phyloP scores from a whole-genome alignment of 2,797 vertebrate species.

The Heliangelus exortis region DNA sequence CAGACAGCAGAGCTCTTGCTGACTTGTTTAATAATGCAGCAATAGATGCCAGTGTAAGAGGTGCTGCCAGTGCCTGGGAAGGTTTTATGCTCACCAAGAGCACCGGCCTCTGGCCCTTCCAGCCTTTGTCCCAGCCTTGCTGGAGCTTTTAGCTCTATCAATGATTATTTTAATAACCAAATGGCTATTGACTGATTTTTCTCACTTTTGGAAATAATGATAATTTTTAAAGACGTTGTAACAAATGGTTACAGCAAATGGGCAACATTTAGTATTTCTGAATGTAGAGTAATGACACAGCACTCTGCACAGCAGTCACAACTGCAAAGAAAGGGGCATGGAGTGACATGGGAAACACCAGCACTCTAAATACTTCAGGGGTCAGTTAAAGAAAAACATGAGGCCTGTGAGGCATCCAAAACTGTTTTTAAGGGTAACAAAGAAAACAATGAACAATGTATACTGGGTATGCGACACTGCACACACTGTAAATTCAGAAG shows the following conservation, averaged over 20 bases:
- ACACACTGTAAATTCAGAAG: neutral
- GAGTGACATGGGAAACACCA: neutral
- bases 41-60: fast-evolving
- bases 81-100: fast-evolving
- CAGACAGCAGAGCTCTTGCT: neutral
- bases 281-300: fast-evolving
- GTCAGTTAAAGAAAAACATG: neutral
- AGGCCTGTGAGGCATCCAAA: neutral
- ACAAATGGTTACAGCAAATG: neutral
- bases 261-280: neutral
- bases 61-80: neutral
- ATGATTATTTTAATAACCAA: neutral
- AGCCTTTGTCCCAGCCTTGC: neutral
- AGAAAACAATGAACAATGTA: neutral
- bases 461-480: fast-evolving
- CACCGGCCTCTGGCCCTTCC: neutral
- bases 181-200: neutral
- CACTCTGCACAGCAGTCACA: fast-evolving
- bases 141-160: neutral
- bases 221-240: neutral
- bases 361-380: fast-evolving
- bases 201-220: neutral
- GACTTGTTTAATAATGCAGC: fast-evolving
- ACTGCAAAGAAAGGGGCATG: neutral
- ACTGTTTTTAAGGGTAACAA: neutral